Percentiles rank a stretch among this genome's conserved stretches.
phyloP scores from a whole-genome alignment of 2,113 vertebrate species.

The Lampris megalopsis region DNA sequence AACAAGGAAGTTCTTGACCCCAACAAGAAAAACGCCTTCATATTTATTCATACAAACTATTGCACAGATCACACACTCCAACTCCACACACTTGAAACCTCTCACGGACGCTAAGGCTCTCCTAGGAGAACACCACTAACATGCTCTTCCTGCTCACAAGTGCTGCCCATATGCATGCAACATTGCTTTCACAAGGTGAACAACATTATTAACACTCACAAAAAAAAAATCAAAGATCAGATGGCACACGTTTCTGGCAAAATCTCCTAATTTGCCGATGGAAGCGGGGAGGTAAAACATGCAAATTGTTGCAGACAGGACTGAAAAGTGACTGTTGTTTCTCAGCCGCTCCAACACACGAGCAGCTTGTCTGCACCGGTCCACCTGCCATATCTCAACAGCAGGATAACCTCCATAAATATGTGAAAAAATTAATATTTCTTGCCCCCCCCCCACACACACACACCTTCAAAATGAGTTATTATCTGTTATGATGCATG shows the following conservation, averaged over 20 bases:
- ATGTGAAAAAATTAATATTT: constrained; percentile 70
- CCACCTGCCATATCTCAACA: constrained; percentile 62
- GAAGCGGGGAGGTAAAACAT: constrained; percentile 5
- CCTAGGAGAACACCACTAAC: neutral
- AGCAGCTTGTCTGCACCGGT: constrained; percentile 48
- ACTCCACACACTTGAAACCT: too few relatives aligned
- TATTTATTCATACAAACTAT: neutral
- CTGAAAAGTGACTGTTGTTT: constrained; percentile 46
- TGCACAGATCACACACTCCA: neutral
- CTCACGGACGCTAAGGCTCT: neutral
- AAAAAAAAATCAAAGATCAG: constrained; percentile 13
- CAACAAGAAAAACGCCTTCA: too few relatives aligned
- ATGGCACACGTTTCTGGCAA: neutral
- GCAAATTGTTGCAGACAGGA: constrained; percentile 1
- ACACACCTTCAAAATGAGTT: constrained; percentile 48
- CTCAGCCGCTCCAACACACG: constrained; percentile 50
- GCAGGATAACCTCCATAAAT: constrained; percentile 56
- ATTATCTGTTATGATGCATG: constrained; percentile 73
- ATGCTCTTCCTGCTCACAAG: neutral
- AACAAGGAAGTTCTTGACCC: too few relatives aligned
- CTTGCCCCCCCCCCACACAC: constrained; percentile 31
- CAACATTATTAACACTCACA: neutral
- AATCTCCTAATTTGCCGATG: neutral
- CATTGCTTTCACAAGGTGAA: constrained; percentile 6
- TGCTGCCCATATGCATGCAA: neutral